A percentile compares a stretch with the other conserved stretches of the same genome.
Conservation (phyloP, 2,888 invertebrate species). For the Cantharis flavilabris region DNA sequence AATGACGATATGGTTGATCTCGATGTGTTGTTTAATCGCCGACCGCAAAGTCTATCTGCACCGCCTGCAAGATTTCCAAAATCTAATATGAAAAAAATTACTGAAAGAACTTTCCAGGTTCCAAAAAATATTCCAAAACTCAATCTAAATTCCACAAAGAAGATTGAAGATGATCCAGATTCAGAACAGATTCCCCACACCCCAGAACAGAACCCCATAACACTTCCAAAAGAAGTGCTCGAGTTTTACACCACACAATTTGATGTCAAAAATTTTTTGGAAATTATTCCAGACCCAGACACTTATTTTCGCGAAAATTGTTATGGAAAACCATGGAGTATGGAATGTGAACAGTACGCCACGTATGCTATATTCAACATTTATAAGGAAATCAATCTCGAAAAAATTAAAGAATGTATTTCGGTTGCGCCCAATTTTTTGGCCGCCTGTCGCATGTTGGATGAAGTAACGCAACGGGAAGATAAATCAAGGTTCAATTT, state of each 20-base stretch:
- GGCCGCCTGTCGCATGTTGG: background rate
- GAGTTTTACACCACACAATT: slow-evolving; percentile 40
- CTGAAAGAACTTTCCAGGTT: background rate
- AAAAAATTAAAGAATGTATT: background rate
- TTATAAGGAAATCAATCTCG: background rate
- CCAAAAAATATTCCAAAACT: background rate
- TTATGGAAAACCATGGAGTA: slow-evolving; percentile 7
- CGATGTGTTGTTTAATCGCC: background rate
- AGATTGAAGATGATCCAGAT: background rate
- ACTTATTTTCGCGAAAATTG: slow-evolving; percentile 39
- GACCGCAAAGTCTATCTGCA: background rate
- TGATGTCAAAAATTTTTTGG: slow-evolving; percentile 40
- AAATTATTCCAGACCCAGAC: slow-evolving; percentile 43
- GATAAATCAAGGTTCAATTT: background rate
- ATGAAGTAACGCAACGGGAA: background rate
- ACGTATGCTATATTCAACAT: slow-evolving; percentile 24
- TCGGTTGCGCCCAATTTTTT: background rate
- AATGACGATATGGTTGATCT: background rate
- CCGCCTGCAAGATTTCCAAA: background rate
- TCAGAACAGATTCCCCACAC: slow-evolving; percentile 33
- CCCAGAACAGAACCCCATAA: slow-evolving; percentile 37
- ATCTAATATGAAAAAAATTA: too few species aligned
- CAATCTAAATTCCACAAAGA: too few species aligned
- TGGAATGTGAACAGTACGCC: slow-evolving; percentile 34
- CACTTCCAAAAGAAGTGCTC: slow-evolving; percentile 23